phyloP scores from a whole-genome alignment of 1,140 invertebrate genomes.

The Acyrthosiphon pisum region DNA sequence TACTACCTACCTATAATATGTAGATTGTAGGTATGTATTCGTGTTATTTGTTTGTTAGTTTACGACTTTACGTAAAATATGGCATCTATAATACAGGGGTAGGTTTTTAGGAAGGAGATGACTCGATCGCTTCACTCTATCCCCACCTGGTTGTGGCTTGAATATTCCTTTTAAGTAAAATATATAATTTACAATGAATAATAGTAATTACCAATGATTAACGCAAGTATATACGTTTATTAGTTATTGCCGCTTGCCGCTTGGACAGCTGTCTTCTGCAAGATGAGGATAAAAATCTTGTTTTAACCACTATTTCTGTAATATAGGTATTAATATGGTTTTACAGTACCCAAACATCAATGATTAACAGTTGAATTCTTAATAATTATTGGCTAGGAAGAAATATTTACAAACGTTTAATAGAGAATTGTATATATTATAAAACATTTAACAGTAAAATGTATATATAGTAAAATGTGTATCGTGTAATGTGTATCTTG shows the following conservation, averaged over 20 bases:
- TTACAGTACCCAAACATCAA: too few species aligned
- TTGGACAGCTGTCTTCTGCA: too few species aligned
- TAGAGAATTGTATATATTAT: neutral
- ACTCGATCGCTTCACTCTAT: neutral
- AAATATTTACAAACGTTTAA: neutral
- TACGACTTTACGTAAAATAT: neutral
- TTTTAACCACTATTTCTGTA: too few species aligned
- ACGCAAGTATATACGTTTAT: neutral
- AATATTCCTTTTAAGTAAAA: neutral
- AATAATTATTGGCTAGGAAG: neutral
- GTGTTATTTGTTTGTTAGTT: neutral
- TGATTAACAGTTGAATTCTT: neutral
- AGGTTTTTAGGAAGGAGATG: neutral
- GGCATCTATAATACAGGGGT: neutral
- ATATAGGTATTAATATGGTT: too few species aligned
- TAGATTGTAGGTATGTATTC: neutral
- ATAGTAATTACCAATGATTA: neutral
- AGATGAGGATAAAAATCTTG: neutral
- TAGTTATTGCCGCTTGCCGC: too few species aligned
- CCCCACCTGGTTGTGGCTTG: neutral
- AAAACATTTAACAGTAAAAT: neutral
- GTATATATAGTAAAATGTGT: too few species aligned
- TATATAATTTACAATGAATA: neutral
- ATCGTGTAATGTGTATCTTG: neutral
- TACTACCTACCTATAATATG: too few species aligned